Evolutionary conservation across 2,888 invertebrate genomes (phyloP), one percentile per base, ranked within the genome.

Genomic region (Ecliptopera silaceata): DNA sequence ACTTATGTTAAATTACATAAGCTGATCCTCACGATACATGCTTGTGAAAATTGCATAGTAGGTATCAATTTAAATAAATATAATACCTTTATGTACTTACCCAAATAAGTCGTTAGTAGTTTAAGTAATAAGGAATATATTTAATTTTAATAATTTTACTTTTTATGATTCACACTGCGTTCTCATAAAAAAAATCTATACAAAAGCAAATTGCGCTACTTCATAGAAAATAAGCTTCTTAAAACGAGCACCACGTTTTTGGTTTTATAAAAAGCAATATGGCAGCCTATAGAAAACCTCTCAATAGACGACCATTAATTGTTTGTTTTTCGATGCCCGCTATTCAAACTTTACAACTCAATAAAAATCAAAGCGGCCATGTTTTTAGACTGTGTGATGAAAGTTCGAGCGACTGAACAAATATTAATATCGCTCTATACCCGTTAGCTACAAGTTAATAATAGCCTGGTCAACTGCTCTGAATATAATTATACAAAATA

Each of bases 241-340:
- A 8, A 17, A 15, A 38, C 15, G 13, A 1, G 6, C 15, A 15
- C 26, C 12, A 2, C 20, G 18, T n/a, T 39, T 13, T 11, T 11
- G 38, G n/a, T 13, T 42, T 26, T 13, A 6, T 8, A 10, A 48
- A 54, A 48, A 43, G 55, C 55, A 55, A 54, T 46, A 53, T 48
- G 20, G 18, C n/a, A 43, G n/a, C 17, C 46, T 38, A 55, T 43
- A 44, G 51, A 50, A 12, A 42, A 56, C 15, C 56, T 51, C 63
- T 64, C 58, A 54, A 58, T 51, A 47, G 22, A 12, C 26, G 39
- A 38, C 44, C 15, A 41, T 17, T 12, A 8, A 6, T 43, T 54
- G 43, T 36, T 38, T 54, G 34, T 43, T 54, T 22, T 43, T 43
- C 20, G 11, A 18, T 20, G 36, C 17, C 6, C 38, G 45, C 44